These are phyloP conservation scores for Cyprinodon diabolis DNA, from an alignment of 2,797 vertebrate species.

Conservation along the genomic window DNA sequence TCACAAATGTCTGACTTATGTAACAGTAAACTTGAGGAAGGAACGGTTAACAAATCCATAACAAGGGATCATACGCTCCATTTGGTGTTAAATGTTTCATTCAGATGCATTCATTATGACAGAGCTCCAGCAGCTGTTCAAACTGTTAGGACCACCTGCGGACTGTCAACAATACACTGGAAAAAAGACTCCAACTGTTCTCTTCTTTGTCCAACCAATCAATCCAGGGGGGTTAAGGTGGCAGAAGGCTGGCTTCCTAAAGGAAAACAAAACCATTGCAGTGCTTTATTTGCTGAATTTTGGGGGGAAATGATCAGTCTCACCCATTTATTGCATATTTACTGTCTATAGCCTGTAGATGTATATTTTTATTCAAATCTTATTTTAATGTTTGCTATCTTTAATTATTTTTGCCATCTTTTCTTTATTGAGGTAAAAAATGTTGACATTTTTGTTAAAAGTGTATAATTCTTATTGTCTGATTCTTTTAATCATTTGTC, in stretches of 20 bases:
- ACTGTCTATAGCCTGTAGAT: background rate
- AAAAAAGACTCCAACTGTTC: conserved; percentile 45
- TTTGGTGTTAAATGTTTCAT: conserved; percentile 23
- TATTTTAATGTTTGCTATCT: background rate
- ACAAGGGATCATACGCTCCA: conserved; percentile 17
- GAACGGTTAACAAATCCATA: background rate
- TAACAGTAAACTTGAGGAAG: background rate
- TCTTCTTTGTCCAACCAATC: background rate
- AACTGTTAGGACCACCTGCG: conserved; percentile 53
- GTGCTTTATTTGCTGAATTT: background rate
- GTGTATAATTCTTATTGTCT: no score
- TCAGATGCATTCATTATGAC: conserved; percentile 30
- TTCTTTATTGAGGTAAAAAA: no score
- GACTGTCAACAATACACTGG: conserved; percentile 47
- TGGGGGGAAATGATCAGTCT: background rate
- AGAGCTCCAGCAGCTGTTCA: conserved; percentile 26
- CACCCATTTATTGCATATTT: background rate
- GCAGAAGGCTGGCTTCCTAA: background rate
- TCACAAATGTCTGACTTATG: background rate
- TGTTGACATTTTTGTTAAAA: no score
- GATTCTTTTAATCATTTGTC: no score
- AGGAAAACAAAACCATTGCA: background rate
- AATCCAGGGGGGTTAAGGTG: no score
- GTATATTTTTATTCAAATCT: no score
- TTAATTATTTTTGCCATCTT: background rate